A percentile compares a stretch with the other conserved stretches of the same genome.
phyloP scores from a whole-genome alignment of 2,113 vertebrate species.

The Sisor rabdophorus region DNA sequence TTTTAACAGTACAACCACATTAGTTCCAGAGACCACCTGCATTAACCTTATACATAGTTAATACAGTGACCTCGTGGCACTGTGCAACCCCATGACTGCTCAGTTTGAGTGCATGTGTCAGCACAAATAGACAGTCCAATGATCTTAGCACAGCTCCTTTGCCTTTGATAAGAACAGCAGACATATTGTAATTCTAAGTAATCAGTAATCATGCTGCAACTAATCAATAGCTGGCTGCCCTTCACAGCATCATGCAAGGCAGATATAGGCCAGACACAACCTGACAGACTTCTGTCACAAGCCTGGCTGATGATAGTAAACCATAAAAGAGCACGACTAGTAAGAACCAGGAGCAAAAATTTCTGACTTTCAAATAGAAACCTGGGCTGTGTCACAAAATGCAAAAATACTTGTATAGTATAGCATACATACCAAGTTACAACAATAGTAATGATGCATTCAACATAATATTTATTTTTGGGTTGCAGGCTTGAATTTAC shows the following conservation, averaged over 20 bases:
- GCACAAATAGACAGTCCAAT: background rate
- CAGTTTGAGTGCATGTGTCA: background rate
- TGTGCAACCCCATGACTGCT: background rate
- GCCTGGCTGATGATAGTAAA: background rate
- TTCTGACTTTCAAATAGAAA: background rate
- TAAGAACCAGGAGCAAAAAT: background rate
- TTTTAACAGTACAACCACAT: background rate
- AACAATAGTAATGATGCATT: background rate
- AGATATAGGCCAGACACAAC: background rate
- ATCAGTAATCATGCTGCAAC: constrained; percentile 9
- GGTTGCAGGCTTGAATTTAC: background rate
- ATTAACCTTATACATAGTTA: background rate
- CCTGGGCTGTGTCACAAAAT: background rate
- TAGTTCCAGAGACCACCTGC: background rate
- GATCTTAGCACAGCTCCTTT: background rate
- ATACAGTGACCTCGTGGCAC: background rate
- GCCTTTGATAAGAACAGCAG: background rate
- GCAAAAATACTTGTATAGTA: background rate
- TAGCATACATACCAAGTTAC: background rate
- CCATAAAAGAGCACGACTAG: background rate
- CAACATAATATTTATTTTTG: background rate
- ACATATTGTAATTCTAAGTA: background rate
- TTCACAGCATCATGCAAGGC: background rate
- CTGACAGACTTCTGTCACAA: background rate
- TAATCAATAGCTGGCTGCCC: background rate